Evolutionary conservation across 2,888 invertebrate species (phyloP).

Genomic region (Ennomos erosarius): DNA sequence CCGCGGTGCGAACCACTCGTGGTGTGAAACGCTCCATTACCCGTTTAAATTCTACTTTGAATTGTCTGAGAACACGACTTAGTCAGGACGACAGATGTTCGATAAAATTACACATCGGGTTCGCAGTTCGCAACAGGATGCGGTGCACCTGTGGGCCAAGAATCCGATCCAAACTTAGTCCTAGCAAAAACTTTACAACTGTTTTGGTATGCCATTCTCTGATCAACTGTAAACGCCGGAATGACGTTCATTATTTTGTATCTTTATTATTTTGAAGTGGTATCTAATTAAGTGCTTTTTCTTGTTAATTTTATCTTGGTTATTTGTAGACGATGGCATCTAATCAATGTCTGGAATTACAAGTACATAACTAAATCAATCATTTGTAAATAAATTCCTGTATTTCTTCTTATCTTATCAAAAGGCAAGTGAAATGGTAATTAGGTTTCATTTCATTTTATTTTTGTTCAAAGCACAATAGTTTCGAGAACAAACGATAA

Average conservation of each 20-base stretch:
- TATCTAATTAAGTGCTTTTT: conserved; percentile 12
- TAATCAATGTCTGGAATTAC: conserved; percentile 11
- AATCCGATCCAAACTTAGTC: conserved; percentile 59
- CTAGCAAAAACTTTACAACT: conserved; percentile 66
- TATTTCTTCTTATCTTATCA: conserved; percentile 11
- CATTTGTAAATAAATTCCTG: conserved; percentile 3
- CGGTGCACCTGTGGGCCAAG: conserved; percentile 73
- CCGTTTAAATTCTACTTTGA: conserved; percentile 19
- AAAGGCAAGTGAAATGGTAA: conserved; percentile 3
- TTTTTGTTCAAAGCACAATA: conserved; percentile 13
- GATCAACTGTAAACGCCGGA: conserved; percentile 6
- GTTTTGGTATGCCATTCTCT: conserved; percentile 40
- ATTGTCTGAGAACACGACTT: conserved; percentile 25
- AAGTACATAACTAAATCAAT: conserved; percentile 5
- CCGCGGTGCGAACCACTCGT: too few species aligned
- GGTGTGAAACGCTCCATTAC: too few species aligned
- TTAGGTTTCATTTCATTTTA: not conserved
- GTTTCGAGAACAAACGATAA: conserved; percentile 29
- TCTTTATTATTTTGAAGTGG: not conserved
- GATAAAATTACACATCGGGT: conserved; percentile 61
- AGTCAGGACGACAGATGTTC: conserved; percentile 68
- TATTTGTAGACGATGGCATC: not conserved
- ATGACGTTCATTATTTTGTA: not conserved
- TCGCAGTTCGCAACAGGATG: conserved; percentile 73
- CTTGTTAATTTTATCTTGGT: conserved; percentile 9